A percentile compares a stretch with the other conserved stretches of the same genome.
Evolutionary conservation across 2,797 vertebrate species (phyloP).

Genomic region (Gastrophryne carolinensis): DNA sequence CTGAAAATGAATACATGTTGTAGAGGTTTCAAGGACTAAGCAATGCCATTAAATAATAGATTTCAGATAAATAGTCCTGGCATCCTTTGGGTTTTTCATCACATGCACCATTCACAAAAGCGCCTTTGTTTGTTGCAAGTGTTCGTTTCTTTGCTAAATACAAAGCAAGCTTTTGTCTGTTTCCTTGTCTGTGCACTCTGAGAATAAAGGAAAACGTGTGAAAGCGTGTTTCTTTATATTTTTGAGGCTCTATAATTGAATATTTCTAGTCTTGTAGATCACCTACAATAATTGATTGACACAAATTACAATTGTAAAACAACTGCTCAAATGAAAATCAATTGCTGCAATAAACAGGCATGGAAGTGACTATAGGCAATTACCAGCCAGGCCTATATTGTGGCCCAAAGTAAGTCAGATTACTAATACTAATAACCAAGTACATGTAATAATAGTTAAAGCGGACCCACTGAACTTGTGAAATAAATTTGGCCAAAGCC

Average conservation of each 20-base stretch:
- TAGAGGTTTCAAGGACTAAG: slow-evolving; percentile 44
- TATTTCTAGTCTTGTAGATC: slow-evolving; percentile 24
- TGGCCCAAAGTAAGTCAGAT: no score
- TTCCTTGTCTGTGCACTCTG: slow-evolving; percentile 25
- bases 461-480: no score
- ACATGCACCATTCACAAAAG: slow-evolving; percentile 31
- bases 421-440: no score
- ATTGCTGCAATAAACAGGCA: slow-evolving; percentile 36
- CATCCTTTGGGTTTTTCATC: slow-evolving; percentile 47
- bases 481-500: no score
- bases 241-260: slow-evolving; percentile 25
- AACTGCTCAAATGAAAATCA: slow-evolving; percentile 44
- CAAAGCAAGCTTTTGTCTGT: slow-evolving; percentile 44
- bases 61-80: slow-evolving; percentile 33
- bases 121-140: slow-evolving; percentile 42
- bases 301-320: slow-evolving; percentile 43
- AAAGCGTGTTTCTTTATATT: slow-evolving; percentile 37
- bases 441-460: no score
- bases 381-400: slow-evolving; percentile 14
- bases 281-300: slow-evolving; percentile 46
- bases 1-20: background rate
- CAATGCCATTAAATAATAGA: slow-evolving; percentile 47
- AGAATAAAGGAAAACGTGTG: slow-evolving; percentile 31
- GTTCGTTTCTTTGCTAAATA: slow-evolving; percentile 32
- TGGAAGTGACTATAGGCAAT: slow-evolving; percentile 30